Evolutionary conservation across 2,113 vertebrate species (phyloP).

Genomic region (Hyperopisus bebe): DNA sequence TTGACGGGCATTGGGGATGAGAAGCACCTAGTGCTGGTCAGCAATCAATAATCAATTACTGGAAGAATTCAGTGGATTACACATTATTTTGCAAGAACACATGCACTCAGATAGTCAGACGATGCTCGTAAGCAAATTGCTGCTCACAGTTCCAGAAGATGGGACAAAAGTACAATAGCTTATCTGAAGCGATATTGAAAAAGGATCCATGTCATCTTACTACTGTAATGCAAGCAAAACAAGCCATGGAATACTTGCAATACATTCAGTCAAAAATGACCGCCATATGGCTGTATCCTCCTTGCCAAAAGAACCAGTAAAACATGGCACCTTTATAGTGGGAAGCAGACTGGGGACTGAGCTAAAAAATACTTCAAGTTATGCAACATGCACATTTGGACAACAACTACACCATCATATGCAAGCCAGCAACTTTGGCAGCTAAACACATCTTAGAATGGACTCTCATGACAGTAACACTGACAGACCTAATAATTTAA

Average conservation of each 20-base stretch:
- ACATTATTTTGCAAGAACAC: neutral
- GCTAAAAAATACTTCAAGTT: neutral
- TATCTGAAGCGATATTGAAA: neutral
- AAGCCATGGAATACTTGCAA: neutral
- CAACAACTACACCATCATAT: neutral
- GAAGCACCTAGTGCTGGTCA: neutral
- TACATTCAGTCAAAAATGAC: neutral
- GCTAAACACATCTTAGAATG: neutral
- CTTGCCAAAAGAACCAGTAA: neutral
- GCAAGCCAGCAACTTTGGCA: neutral
- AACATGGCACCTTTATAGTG: neutral
- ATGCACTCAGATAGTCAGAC: neutral
- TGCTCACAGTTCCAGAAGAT: neutral
- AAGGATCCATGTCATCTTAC: neutral
- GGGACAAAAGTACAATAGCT: neutral
- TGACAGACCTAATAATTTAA: neutral
- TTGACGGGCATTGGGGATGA: neutral
- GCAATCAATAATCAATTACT: neutral
- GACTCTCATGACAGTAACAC: neutral
- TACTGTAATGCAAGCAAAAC: neutral
- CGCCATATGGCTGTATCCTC: neutral
- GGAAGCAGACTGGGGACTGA: neutral
- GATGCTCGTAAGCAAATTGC: neutral
- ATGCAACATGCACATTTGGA: neutral
- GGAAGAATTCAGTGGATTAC: neutral